A percentile compares a stretch with the other conserved stretches of the same genome.
Conservation (phyloP, 2,888 invertebrate genomes). For the Cyclophora albipunctata region DNA sequence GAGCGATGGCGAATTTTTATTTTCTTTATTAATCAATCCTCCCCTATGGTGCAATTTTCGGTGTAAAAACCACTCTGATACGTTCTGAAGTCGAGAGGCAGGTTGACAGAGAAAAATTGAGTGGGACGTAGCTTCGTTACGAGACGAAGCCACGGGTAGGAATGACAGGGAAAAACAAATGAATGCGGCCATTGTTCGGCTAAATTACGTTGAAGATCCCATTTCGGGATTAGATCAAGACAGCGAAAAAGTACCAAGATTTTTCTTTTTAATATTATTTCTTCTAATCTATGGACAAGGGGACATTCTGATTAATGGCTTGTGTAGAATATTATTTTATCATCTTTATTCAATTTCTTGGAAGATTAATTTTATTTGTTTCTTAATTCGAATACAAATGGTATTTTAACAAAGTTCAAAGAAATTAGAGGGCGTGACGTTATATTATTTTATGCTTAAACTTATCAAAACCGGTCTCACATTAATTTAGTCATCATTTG, state of each 20-base stretch:
- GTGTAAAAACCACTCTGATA: conserved; percentile 49
- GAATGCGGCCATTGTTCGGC: conserved; percentile 33
- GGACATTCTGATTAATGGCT: conserved; percentile 3
- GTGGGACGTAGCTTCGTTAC: conserved; percentile 30
- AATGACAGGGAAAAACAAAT: conserved; percentile 49
- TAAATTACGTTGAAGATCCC: conserved; percentile 18
- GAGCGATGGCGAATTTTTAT: conserved; percentile 42
- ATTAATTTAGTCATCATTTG: not conserved
- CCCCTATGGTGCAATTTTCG: conserved; percentile 52
- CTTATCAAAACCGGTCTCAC: not conserved
- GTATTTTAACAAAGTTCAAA: no score
- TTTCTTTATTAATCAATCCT: conserved; percentile 64
- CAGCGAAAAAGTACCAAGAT: conserved; percentile 7
- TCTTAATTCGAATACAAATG: no score
- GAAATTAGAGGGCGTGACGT: no score
- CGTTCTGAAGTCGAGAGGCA: conserved; percentile 49
- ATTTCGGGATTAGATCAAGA: conserved; percentile 17
- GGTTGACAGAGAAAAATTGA: conserved; percentile 55
- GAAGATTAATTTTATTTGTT: no score
- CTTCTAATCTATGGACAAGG: conserved; percentile 6
- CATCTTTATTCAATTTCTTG: no score
- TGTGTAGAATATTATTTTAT: not conserved
- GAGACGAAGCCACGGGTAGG: conserved; percentile 22
- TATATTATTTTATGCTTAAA: no score
- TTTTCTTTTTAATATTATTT: conserved; percentile 7